A percentile compares a stretch with the other conserved stretches of the same genome.
phyloP scores from a whole-genome alignment of 2,888 invertebrate species.

The Hydrotaea diabolus region DNA sequence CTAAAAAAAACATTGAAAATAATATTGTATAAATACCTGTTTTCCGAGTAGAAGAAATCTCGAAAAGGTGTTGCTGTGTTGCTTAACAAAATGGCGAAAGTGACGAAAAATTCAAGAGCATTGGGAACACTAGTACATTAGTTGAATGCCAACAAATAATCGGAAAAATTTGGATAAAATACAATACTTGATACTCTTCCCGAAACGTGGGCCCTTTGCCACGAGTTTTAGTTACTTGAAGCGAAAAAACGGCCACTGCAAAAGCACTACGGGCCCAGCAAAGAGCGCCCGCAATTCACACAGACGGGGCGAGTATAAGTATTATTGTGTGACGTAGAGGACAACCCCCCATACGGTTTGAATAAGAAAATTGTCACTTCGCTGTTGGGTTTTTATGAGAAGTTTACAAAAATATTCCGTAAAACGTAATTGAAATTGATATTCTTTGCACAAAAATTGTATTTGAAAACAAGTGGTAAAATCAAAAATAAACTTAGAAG shows the following conservation, averaged over 20 bases:
- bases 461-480: constrained; percentile 20
- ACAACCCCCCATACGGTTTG: constrained; percentile 39
- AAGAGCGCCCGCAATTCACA: constrained; percentile 20
- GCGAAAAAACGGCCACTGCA: not conserved
- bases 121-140: constrained; percentile 40
- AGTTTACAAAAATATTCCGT: not conserved
- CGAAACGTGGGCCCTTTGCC: constrained; percentile 50
- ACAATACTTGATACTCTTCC: constrained; percentile 25
- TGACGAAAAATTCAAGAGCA: constrained; percentile 59
- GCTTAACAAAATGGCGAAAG: constrained; percentile 66
- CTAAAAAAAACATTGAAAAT: constrained; percentile 13
- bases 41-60: constrained; percentile 37
- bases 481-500: constrained; percentile 18
- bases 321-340: constrained; percentile 48
- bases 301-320: not conserved
- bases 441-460: constrained; percentile 11
- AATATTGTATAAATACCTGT: constrained; percentile 45
- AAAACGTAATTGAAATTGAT: constrained; percentile 31
- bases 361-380: constrained; percentile 16
- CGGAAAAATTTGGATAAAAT: constrained; percentile 23
- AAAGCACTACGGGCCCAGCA: constrained; percentile 24
- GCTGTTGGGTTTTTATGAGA: constrained; percentile 4
- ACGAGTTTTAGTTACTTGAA: constrained; percentile 49
- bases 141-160: constrained; percentile 17
- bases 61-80: constrained; percentile 58